Evolutionary conservation across 2,888 invertebrate species (phyloP).

Genomic region (Ametastegia equiseti): DNA sequence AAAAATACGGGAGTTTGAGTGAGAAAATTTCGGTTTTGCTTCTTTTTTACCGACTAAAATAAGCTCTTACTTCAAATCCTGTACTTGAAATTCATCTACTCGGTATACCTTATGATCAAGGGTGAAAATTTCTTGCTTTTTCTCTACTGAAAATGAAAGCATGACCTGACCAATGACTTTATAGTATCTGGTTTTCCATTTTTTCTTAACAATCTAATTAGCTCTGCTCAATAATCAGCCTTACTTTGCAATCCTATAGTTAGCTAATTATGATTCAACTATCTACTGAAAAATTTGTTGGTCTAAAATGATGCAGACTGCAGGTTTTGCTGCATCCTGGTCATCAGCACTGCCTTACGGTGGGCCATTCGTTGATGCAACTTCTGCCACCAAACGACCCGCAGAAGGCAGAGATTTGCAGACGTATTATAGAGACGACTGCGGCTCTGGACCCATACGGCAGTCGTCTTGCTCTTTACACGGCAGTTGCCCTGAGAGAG

Average conservation of each 20-base stretch:
- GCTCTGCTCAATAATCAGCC: too few species aligned
- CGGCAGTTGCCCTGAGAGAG: constrained; percentile 88
- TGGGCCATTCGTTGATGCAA: constrained; percentile 90
- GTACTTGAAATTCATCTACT: too few species aligned
- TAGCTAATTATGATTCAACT: not conserved
- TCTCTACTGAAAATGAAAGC: not conserved
- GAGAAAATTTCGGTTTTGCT: too few species aligned
- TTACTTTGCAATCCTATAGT: too few species aligned
- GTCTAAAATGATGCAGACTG: constrained; percentile 60
- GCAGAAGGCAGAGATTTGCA: constrained; percentile 83
- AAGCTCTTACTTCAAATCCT: too few species aligned
- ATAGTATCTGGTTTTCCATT: too few species aligned
- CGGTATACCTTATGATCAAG: too few species aligned
- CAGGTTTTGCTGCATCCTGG: constrained; percentile 84
- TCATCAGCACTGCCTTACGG: constrained; percentile 89
- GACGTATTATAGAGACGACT: constrained; percentile 81
- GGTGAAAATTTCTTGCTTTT: not conserved
- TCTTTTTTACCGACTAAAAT: too few species aligned
- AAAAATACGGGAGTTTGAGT: too few species aligned
- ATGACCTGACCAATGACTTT: not conserved
- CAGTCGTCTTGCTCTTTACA: constrained; percentile 85
- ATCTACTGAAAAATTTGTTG: not conserved
- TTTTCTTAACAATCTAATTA: constrained; percentile 23
- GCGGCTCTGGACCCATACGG: constrained; percentile 85
- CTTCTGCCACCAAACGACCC: constrained; percentile 81